Base-by-base conservation (phyloP, 2,113 vertebrate genomes). In the Hassar affinis region DNA sequence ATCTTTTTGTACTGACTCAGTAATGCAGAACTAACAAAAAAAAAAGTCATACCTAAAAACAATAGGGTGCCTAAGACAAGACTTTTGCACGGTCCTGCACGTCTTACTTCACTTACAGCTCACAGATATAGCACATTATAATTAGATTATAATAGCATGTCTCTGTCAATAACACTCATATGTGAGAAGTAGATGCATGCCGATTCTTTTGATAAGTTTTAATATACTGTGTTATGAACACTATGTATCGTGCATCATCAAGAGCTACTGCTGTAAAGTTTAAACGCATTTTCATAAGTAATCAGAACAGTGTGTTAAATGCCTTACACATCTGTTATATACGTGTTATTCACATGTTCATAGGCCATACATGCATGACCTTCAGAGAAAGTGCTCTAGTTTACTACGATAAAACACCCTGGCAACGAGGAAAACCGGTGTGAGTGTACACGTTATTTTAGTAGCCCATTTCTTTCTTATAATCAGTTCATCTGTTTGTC, bases 401-500 rank as follows among this genome's bases (percentile, higher is more conserved):
- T 66, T 66, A 68, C 64, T 38, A 11, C 8, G 3, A 17, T 38
- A 38, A 68, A 38, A 38, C 27, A 38, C 18, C 10, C 0, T 20
- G 35, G 20, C 17, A 20, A 10, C 9, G 27, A 52, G 6, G n/a
- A 30, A 33, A 64, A 64, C 11, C 47, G 57, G 38, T 74, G 57
- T 69, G 56, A n/a, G 56, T 59, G 56, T 59, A 27, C 2, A 30
- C 27, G 2, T 33, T 64, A 33, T 33, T 64, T 64, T 64, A 33
- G 27, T 15, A 64, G 61, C 27, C 5, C 1, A 33, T 62, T 64
- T 30, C 87, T 92, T 88, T 90, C 85, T 90, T 81, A 93, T 92
- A 92, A 93, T 91, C 91, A 89, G n/a, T n/a, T n/a, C n/a, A 92
- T 86, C 87, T 88, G 89, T 89, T 93, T 93, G 93, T 92, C 87